A percentile compares a stretch with the other conserved stretches of the same genome.
phyloP scores from a whole-genome alignment of 2,113 vertebrate species.

The Formicarius rufipectus region DNA sequence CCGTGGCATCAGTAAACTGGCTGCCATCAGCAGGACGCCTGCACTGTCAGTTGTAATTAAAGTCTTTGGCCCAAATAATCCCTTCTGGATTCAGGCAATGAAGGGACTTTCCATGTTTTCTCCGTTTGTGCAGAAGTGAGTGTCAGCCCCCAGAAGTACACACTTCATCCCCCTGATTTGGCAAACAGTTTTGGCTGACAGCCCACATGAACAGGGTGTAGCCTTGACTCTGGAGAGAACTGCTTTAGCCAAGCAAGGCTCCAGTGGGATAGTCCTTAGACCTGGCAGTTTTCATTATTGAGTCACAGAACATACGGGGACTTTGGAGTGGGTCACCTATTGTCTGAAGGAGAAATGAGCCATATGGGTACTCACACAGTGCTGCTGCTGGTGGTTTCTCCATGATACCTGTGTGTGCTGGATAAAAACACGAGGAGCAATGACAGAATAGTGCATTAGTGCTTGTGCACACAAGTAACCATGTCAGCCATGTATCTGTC shows the following conservation, averaged over 20 bases:
- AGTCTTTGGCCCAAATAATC: not conserved
- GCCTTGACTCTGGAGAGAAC: not conserved
- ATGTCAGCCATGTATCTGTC: rapidly evolving
- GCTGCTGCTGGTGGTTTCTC: not conserved
- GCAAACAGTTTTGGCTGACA: not conserved
- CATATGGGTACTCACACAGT: not conserved
- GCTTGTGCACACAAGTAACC: not conserved
- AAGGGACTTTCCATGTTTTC: not conserved
- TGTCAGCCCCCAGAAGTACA: not conserved
- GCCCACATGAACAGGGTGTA: rapidly evolving
- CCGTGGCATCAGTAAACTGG: not conserved
- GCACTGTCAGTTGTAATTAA: not conserved
- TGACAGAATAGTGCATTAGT: not conserved
- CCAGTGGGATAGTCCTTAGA: not conserved
- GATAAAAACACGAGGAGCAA: not conserved
- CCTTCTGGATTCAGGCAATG: rapidly evolving
- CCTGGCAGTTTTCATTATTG: rapidly evolving
- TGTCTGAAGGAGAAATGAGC: not conserved
- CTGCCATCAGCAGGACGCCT: not conserved
- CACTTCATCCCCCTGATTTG: not conserved
- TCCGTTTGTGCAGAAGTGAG: not conserved
- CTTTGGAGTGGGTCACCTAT: not conserved
- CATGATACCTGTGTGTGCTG: not conserved
- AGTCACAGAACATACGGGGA: not conserved
- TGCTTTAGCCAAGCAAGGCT: not conserved